phyloP scores from a whole-genome alignment of 2,113 vertebrate species.

The Sarotherodon lohbergeri region DNA sequence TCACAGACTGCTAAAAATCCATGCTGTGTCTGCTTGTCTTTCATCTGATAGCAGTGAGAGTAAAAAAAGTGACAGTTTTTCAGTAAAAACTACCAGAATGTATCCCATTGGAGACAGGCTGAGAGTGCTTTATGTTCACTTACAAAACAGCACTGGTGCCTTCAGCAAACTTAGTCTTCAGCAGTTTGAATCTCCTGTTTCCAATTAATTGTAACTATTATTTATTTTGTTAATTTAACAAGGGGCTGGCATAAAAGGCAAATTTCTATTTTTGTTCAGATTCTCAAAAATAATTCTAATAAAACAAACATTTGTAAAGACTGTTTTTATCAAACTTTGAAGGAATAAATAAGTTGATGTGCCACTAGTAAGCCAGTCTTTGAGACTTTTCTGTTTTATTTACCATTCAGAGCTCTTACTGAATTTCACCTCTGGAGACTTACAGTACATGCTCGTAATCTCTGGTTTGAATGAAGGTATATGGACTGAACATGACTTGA shows the following conservation, averaged over 20 bases:
- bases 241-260: not conserved
- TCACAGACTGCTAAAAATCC: conserved; percentile 15
- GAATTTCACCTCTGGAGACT: not conserved
- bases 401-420: not conserved
- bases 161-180: not conserved
- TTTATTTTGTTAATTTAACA: not conserved
- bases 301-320: not conserved
- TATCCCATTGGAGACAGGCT: not conserved
- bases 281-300: not conserved
- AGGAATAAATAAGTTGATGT: not conserved
- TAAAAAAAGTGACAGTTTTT: not conserved
- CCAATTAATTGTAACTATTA: not conserved
- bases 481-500: not conserved
- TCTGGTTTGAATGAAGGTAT: not conserved
- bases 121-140: not conserved
- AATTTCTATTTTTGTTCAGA: not conserved
- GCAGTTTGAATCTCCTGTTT: not conserved
- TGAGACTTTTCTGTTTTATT: not conserved
- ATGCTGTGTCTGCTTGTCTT: not conserved
- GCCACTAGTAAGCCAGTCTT: not conserved
- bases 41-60: not conserved
- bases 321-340: not conserved
- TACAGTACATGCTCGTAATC: not conserved
- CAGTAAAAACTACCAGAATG: not conserved
- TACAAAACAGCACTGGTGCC: not conserved